Base-by-base conservation (phyloP, 2,888 invertebrate species). In the Eumacrocentrus americanus region DNA sequence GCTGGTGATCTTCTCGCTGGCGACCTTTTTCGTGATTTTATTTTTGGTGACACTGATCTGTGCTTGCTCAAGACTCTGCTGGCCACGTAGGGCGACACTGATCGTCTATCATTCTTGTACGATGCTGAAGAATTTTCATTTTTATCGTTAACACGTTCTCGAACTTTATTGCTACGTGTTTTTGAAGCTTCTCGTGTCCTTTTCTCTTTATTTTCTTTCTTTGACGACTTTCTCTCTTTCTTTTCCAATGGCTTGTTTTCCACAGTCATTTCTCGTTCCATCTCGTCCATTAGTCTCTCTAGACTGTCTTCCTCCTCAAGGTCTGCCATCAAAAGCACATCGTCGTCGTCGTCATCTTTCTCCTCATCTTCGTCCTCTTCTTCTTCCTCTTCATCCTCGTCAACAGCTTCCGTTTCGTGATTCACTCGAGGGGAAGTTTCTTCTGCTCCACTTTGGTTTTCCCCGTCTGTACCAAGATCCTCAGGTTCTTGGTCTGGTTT, bases 201-300 rank as follows among this genome's bases (percentile, higher is more conserved):
- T 46, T 71, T 70, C 47, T 72, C 70, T 16, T 60, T 64, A 0
- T 29, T 22, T 1, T 65, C 64, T 20, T 58, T 66, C 20, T 59
- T 63, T 14, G 55, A 40, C 25, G 58, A 61, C 52, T 68, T 68
- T 29, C 65, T 72, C 7, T 71, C 72, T 23, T 58, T 70, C 3
- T 65, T 70, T 14, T 71, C 71, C 1, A 58, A 53, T 1, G 66
- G 54, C 16, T 72, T 73, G n/a, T 55, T 54, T 18, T 70, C 73
- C 3, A 70, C 71, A 9, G 72, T 77, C 66, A 84, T 83, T 72
- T 84, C 84, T 58, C 80, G 78, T 60, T 84, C 84, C 70, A 85
- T 78, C 66, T 85, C 84, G 54, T 83, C 79, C 81, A 85, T 84
- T 29, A 85, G 70, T 2, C 82, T 82, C 59, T 84, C 84, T 46